A percentile compares a stretch with the other conserved stretches of the same genome.
These are phyloP conservation scores for Nasonovia ribisnigri DNA, from an alignment of 2,888 invertebrate species.

Conservation along the genomic window DNA sequence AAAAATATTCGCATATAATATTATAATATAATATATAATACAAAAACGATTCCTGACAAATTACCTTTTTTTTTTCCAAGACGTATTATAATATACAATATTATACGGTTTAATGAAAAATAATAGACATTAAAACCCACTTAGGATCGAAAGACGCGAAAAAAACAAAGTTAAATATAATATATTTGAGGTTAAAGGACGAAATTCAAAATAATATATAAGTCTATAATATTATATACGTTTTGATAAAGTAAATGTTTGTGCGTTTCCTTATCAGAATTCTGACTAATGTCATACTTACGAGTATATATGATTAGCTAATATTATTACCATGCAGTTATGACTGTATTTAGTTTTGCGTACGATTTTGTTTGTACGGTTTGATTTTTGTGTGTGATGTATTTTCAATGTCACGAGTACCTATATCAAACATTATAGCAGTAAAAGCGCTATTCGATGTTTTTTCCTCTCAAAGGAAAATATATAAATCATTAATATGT, in stretches of 20 bases:
- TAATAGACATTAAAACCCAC: constrained; percentile 41
- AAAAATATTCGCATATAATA: background rate
- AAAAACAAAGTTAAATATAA: background rate
- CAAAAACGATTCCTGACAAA: constrained; percentile 30
- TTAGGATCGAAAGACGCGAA: background rate
- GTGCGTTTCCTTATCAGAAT: background rate
- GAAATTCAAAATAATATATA: background rate
- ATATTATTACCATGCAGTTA: background rate
- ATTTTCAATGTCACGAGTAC: background rate
- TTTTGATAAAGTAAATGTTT: background rate
- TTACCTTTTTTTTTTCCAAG: constrained; percentile 30
- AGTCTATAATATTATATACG: background rate
- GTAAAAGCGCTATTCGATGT: background rate
- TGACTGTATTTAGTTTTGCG: background rate
- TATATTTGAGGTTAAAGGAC: background rate
- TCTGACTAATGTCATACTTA: background rate
- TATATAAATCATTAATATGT: no score
- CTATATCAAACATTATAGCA: background rate
- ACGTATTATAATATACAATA: background rate
- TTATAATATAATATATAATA: background rate
- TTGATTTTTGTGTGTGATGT: background rate
- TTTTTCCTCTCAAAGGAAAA: no score
- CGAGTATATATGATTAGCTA: no score
- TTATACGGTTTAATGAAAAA: constrained; percentile 27
- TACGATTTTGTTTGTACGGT: background rate